phyloP scores from a whole-genome alignment of 2,113 vertebrate species.

The Chroicocephalus ridibundus region DNA sequence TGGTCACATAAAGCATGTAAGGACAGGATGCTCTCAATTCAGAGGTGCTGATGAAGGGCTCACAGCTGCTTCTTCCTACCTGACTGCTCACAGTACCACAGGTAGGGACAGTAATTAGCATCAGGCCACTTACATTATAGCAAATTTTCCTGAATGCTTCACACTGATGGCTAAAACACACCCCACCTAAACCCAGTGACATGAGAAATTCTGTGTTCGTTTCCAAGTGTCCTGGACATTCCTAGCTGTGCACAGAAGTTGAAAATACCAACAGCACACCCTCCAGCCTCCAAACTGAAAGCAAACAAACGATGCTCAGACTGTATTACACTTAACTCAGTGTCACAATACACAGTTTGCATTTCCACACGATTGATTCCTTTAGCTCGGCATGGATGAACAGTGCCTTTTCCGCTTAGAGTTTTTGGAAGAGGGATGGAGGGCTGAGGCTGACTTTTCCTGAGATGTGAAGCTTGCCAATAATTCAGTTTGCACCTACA shows the following conservation, averaged over 20 bases:
- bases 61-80: not conserved
- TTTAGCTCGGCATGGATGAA: not conserved
- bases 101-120: not conserved
- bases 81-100: not conserved
- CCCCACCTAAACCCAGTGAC: not conserved
- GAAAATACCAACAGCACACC: not conserved
- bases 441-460: not conserved
- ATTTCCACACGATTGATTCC: not conserved
- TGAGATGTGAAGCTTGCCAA: not conserved
- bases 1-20: not conserved
- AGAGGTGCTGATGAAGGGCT: not conserved
- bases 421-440: not conserved
- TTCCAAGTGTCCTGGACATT: not conserved
- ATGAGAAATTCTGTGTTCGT: not conserved
- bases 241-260: not conserved
- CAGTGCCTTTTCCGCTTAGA: not conserved
- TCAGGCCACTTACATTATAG: not conserved
- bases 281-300: not conserved
- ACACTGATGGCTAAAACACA: fast-evolving
- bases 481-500: not conserved
- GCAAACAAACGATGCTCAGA: not conserved
- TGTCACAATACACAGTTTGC: fast-evolving
- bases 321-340: not conserved
- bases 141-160: not conserved
- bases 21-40: not conserved